Percentiles rank a stretch among this genome's conserved stretches.
Conservation (phyloP, 92 coral and sea anemone genomes). For the Palythoa caribaeorum region DNA sequence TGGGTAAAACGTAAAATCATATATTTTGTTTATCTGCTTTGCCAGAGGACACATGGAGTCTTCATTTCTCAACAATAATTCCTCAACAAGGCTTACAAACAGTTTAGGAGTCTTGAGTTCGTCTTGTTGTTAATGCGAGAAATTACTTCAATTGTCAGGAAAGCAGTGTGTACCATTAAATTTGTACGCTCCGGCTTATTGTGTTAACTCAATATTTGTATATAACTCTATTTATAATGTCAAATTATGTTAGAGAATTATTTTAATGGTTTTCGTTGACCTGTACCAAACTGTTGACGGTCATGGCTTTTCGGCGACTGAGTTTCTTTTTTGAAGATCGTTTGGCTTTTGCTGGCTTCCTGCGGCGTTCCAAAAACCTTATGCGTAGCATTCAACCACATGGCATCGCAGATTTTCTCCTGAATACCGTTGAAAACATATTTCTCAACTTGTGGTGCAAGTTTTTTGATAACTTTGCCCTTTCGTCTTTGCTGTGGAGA, state of each 20-base stretch:
- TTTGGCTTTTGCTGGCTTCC: not conserved
- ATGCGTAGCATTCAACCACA: conserved; percentile 78
- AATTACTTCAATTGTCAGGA: too few relatives aligned
- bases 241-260: not conserved
- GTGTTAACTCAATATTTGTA: too few relatives aligned
- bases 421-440: conserved; percentile 81
- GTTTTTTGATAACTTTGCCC: conserved; percentile 80
- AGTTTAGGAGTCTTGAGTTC: too few relatives aligned
- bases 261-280: not conserved
- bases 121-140: too few relatives aligned
- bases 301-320: not conserved
- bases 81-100: too few relatives aligned
- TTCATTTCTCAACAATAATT: too few relatives aligned
- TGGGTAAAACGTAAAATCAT: too few relatives aligned
- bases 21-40: too few relatives aligned
- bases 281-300: not conserved
- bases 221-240: not conserved
- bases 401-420: conserved; percentile 72
- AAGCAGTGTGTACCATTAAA: too few relatives aligned
- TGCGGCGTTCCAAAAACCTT: conserved; percentile 77
- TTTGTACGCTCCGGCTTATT: too few relatives aligned
- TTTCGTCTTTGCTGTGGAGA: conserved; percentile 73
- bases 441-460: conserved; percentile 83
- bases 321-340: not conserved
- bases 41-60: too few relatives aligned